These are phyloP conservation scores for Hirtodrosophila histrioides DNA, from an alignment of 2,888 invertebrate genomes.

Conservation along the genomic window DNA sequence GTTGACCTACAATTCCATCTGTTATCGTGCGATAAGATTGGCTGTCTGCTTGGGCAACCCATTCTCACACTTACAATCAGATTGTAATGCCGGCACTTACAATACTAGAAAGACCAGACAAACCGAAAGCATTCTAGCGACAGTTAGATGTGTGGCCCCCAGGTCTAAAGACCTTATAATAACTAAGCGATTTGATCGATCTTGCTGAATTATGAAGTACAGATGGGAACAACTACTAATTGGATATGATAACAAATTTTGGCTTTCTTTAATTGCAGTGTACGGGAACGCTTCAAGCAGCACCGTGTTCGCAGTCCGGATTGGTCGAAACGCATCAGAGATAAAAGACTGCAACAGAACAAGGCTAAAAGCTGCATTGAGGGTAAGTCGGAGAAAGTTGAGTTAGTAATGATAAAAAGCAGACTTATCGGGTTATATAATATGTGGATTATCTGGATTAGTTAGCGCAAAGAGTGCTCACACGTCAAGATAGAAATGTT, in stretches of 20 bases:
- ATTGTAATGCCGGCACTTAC: conserved; percentile 1
- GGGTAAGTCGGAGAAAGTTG: conserved; percentile 65
- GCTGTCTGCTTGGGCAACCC: conserved; percentile 20
- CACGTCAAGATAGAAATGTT: conserved; percentile 11
- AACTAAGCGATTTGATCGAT: conserved; percentile 24
- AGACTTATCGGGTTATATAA: conserved; percentile 3
- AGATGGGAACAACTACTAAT: conserved; percentile 6
- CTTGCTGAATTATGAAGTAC: conserved; percentile 31
- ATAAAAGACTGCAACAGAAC: conserved; percentile 82
- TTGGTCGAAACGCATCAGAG: conserved; percentile 84
- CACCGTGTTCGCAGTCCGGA: conserved; percentile 84
- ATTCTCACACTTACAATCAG: not conserved
- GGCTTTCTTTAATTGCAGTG: conserved; percentile 65
- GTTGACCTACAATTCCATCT: conserved; percentile 51
- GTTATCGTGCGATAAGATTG: conserved; percentile 55
- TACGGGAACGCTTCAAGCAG: conserved; percentile 82
- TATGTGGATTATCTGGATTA: not conserved
- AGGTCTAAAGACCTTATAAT: conserved; percentile 23
- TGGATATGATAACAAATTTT: not conserved
- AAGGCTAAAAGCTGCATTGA: conserved; percentile 82
- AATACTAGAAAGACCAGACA: not conserved
- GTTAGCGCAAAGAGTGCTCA: conserved; percentile 10
- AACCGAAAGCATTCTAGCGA: conserved; percentile 1
- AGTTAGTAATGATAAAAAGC: not conserved
- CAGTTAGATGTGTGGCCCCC: conserved; percentile 22